Base-by-base conservation (phyloP, 1,140 invertebrate species). In the Apocrypta bakeri region DNA sequence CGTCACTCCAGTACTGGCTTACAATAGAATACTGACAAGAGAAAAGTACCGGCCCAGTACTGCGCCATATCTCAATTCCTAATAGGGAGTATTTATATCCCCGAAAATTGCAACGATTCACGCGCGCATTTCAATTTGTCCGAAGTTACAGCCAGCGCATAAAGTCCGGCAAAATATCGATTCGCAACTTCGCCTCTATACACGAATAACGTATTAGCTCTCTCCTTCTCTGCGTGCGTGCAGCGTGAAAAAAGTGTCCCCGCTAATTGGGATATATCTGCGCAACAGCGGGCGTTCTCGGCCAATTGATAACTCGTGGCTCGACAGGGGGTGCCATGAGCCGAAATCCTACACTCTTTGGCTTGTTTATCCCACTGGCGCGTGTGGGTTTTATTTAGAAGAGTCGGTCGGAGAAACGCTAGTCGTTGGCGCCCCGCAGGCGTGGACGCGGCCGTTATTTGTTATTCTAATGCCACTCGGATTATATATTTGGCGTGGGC, bases 391-490 rank as follows among this genome's bases (percentile, higher is more conserved):
- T 56, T 56, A 56, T 56, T 56, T n/a, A 56, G 17, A 56, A 27
- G 66, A 6, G n/a, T 27, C 27, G 29, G 27, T 27, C 8, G 29
- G 64, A 11, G 9, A 12, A 8, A 12, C 2, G 14, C 66, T 2
- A 33, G 14, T 6, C 48, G 48, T 21, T 56, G 48, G 48, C 48
- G 48, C 48, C 21, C 48, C 48, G 48, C 48, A 21, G 48, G 48
- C 42, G 42, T 48, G 42, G 42, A 37, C 40, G 77, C 69, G 71
- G 73, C 56, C 76, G 78, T 82, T 85, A 87, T 87, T 87, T 87
- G 86, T 86, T 87, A 87, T 87, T 87, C 84, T 87, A 87, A 87
- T 87, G 84, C 83, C 81, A 73, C 24, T 25, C 64, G 24, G 74
- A 79, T 82, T 82, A 83, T 85, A 82, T 84, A 85, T 81, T 80